Percentiles rank a stretch among this genome's conserved stretches.
Evolutionary conservation across 2,113 vertebrate genomes (phyloP).

Genomic region (Chionodraco myersi): DNA sequence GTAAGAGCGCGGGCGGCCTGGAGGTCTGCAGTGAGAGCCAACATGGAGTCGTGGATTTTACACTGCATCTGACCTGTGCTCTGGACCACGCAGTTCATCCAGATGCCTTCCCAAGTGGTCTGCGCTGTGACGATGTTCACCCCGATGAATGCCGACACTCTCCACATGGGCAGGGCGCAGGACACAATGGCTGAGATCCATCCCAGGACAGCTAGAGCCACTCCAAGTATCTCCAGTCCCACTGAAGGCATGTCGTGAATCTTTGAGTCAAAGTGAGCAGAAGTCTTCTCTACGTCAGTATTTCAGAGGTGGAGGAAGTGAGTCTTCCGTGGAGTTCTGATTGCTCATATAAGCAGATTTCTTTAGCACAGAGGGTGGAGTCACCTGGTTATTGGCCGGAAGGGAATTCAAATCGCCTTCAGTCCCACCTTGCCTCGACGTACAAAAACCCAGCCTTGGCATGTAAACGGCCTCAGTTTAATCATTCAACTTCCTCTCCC

Average conservation of each 20-base stretch:
- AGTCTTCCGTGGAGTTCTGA: conserved; percentile 1
- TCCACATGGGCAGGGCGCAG: conserved; percentile 93
- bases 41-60: conserved; percentile 89
- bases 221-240: conserved; percentile 90
- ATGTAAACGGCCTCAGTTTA: conserved; percentile 59
- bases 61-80: conserved; percentile 91
- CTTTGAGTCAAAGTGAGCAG: background rate
- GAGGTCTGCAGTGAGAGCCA: conserved; percentile 89
- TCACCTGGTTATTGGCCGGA: conserved; percentile 63
- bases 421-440: conserved; percentile 31
- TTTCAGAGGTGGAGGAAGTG: conserved; percentile 1
- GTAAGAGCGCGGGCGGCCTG: conserved; percentile 92
- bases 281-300: background rate
- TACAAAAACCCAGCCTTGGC: conserved; percentile 46
- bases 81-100: conserved; percentile 91
- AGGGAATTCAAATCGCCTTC: conserved; percentile 43
- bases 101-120: conserved; percentile 90
- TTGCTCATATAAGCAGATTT: conserved; percentile 39
- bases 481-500: conserved; percentile 73
- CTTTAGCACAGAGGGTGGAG: conserved; percentile 71
- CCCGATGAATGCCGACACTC: conserved; percentile 92
- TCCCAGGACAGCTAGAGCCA: conserved; percentile 86
- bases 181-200: conserved; percentile 87
- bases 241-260: conserved; percentile 81
- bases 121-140: conserved; percentile 91